Percentiles rank a stretch among this genome's conserved stretches.
Conservation (phyloP, 2,888 invertebrate species). For the Drosophila cracens region DNA sequence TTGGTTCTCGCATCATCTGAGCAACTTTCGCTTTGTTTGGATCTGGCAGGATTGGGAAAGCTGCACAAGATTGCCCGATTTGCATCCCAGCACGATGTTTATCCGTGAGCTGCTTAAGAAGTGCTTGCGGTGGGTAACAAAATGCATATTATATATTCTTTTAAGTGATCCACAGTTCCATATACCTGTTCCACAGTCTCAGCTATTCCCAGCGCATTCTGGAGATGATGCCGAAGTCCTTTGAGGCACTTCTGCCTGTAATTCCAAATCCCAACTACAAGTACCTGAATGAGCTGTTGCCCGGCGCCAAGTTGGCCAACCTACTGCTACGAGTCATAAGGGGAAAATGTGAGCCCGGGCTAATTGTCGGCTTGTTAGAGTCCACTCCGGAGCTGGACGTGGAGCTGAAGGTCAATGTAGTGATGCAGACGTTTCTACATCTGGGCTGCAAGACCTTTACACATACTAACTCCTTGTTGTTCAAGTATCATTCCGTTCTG, state of each 20-base stretch:
- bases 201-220: constrained; percentile 97
- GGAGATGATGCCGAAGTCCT: constrained; percentile 94
- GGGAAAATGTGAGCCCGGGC: constrained; percentile 4
- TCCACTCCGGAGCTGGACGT: not conserved
- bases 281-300: constrained; percentile 89
- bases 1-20: constrained; percentile 99
- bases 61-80: constrained; percentile 90
- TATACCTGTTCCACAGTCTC: constrained; percentile 86
- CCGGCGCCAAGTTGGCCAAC: constrained; percentile 90
- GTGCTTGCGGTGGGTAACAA: constrained; percentile 90
- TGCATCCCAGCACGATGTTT: constrained; percentile 97
- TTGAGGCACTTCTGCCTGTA: constrained; percentile 92
- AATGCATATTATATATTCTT: not conserved
- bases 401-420: constrained; percentile 45
- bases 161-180: not conserved
- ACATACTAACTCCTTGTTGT: constrained; percentile 34
- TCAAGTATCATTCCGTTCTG: constrained; percentile 40
- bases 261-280: constrained; percentile 95
- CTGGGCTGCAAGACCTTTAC: constrained; percentile 58
- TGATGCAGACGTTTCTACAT: constrained; percentile 58
- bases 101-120: constrained; percentile 95
- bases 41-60: constrained; percentile 98
- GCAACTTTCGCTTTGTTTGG: constrained; percentile 99
- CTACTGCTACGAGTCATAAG: constrained; percentile 39
- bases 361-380: constrained; percentile 25